phyloP scores from a whole-genome alignment of 1,140 invertebrate species.

The Drosophila orena region DNA sequence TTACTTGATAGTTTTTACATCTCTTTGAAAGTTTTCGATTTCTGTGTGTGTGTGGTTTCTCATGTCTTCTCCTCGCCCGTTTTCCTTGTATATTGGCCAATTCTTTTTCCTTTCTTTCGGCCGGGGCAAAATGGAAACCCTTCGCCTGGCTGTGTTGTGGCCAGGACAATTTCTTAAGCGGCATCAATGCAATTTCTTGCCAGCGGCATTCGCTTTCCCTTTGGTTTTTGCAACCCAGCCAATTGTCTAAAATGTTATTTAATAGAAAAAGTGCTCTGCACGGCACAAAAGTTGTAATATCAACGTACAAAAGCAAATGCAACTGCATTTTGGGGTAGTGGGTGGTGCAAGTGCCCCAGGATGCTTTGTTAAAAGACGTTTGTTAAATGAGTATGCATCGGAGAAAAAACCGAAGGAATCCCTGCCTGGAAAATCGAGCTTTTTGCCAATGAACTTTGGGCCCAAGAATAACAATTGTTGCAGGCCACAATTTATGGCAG shows the following conservation, averaged over 20 bases:
- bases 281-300: conserved; percentile 52
- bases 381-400: conserved; percentile 73
- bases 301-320: conserved; percentile 57
- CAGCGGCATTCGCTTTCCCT: neutral
- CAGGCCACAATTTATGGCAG: conserved; percentile 60
- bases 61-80: neutral
- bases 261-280: conserved; percentile 64
- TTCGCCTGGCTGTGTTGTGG: conserved; percentile 43
- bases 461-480: conserved; percentile 70
- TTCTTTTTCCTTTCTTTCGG: conserved; percentile 47
- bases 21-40: conserved; percentile 26
- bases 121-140: conserved; percentile 5
- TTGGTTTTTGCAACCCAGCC: conserved; percentile 24
- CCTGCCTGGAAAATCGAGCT: conserved; percentile 7
- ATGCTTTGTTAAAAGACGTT: conserved; percentile 53
- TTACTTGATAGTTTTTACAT: conserved; percentile 42
- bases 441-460: conserved; percentile 40
- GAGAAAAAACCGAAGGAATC: conserved; percentile 16
- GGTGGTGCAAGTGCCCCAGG: neutral
- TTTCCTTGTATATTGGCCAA: conserved; percentile 46
- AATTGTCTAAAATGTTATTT: conserved; percentile 80
- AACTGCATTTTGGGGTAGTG: conserved; percentile 55
- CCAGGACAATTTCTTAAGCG: conserved; percentile 57
- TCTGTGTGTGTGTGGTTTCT: conserved; percentile 18
- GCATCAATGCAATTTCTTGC: conserved; percentile 48